Base-by-base conservation (phyloP, 2,797 vertebrate genomes). In the Cirrhinus molitorella region DNA sequence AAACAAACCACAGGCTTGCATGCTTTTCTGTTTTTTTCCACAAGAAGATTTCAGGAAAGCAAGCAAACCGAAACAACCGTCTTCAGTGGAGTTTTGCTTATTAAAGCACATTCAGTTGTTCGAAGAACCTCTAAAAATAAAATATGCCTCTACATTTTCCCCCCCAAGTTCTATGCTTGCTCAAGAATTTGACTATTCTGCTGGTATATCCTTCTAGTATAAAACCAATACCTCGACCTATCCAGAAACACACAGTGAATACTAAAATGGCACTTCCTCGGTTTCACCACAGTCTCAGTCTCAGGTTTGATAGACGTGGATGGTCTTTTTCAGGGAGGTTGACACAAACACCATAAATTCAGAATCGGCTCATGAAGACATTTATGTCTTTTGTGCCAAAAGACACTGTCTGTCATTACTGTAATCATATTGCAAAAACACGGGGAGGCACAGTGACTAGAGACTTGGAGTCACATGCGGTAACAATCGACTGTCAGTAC, bases 391-490 rank as follows among this genome's bases (percentile, higher is more conserved):
- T 63, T 9, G 25, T 28, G 25, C 47, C 31, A 25, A 68, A 43
- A 70, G 67, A 57, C 47, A 63, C n/a, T 7, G 80, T 73, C 40
- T 81, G 72, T 37, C 72, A 80, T 83, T 81, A 87, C 25, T 85
- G 68, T 86, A 80, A 83, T 86, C 77, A 45, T 23, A 45, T 79
- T 67, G 67, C 28, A 59, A 28, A 66, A 83, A 66, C 61, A 86
- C 73, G 21, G 23, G 40, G 37, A 40, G 71, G 76, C 73, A 49
- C 66, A 23, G 51, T 25, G 5, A 67, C 40, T 55, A 77, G 25
- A 74, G 53, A 23, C 74, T 34, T 51, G 25, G 43, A 49, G 77
- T 81, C 71, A 70, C 23, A 25, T 53, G 34, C 53, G 40, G 53
- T 43, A 25, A 53, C 45, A 66, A 25, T 72, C 40, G 8, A 67